Base-by-base conservation (phyloP, 2,888 invertebrate species). In the Sclerodermus sp. region DNA sequence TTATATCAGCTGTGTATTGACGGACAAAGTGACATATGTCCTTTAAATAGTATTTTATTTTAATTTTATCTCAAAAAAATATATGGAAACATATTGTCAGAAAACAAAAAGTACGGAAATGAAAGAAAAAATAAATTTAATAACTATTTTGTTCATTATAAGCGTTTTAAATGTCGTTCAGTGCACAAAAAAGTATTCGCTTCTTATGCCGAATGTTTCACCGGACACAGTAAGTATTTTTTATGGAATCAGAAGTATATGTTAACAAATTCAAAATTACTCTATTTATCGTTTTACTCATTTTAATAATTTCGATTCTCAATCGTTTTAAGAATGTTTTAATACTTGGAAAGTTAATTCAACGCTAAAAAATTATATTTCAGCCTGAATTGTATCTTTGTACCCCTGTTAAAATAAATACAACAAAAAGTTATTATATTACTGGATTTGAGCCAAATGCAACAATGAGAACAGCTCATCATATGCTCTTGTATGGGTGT, bases 391-490 rank as follows among this genome's bases (percentile, higher is more conserved):
- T 92, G 10, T 96, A 96, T 74, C 80, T 96, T 17, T 96, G 96
- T 78, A 93, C 95, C 12, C 91, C 95, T 5, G 88, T 94, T 46
- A 88, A 90, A 79, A 86, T 96, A 54, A 87, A 91, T 64, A 85
- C 85, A 13, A 82, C 83, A 1, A 85, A 85, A 64, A 88, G 85
- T 66, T 93, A 90, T 76, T 96, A 90, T 72, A 88, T 96, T 71
- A 93, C 92, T 68, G 94, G 93, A 39, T 98, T 95, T 77, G 86
- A 91, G 77, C 95, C 96, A 1, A 92, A 95, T 71, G 93, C 94
- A 1, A 88, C 91, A 10, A 92, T 91, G 90, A 84, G 89, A 71
- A 91, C 89, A 3, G 93, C 93, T 9, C 96, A 96, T 81, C 96
- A 96, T 77, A 95, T 96, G 87, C 80, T 96, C 42, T 78, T 96